Base-by-base conservation (phyloP, 2,113 vertebrate genomes). In the Antennarius striatus region DNA sequence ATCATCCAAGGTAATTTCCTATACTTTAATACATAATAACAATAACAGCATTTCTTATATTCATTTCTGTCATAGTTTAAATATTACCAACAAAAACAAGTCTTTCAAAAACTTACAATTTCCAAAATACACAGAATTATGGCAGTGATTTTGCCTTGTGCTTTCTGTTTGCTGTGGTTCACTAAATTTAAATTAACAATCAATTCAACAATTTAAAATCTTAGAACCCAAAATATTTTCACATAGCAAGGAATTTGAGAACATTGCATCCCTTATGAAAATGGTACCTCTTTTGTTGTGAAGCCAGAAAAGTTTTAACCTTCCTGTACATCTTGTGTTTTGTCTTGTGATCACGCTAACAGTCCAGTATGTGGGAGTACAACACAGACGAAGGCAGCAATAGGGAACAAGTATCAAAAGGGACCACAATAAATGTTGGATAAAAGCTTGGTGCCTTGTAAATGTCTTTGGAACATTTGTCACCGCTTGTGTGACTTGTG, bases 261-360 rank as follows among this genome's bases (percentile, higher is more conserved):
- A 75, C 57, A 69, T 64, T 68, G 29, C 64, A 64, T 50, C 46
- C 10, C 53, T 39, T 5, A 22, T 1, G 22, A 90, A 82, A 87
- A 87, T 88, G 67, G 39, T 65, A 51, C 49, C 61, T 76, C 88
- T 86, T 75, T 77, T 50, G 63, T 68, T 80, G 40, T 83, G 68
- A 75, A 77, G 80, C 70, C 73, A 88, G 82, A 79, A 47, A 84
- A 73, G 63, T 53, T 30, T 77, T 64, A 73, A 63, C 71, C 64
- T 76, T 64, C 73, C 71, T 65, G 49, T 40, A 6, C 1, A 54
- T 64, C 82, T 80, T 87, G 77, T 79, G 79, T 78, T 7, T 42
- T 16, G 73, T 85, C 86, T 89, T 90, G 81, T 89, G 87, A 89
- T 85, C 78, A 58, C 47, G 29, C 75, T 57, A 53, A 53, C 57